Evolutionary conservation across 1,140 invertebrate genomes (phyloP).

Genomic region (Steinernema khuongi): DNA sequence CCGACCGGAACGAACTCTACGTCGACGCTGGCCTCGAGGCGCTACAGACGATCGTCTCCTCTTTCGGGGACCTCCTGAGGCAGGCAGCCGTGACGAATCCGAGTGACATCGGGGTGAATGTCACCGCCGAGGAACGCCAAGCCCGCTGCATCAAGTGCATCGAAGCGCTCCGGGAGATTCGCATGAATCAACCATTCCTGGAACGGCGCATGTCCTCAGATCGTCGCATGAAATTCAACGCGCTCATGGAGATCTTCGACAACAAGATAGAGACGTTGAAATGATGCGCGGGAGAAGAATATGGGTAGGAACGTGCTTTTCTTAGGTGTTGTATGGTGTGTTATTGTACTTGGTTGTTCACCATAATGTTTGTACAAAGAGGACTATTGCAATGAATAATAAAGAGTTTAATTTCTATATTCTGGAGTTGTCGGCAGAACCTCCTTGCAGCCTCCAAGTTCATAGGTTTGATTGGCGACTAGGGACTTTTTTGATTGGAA

Average conservation of each 20-base stretch:
- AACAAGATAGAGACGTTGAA: background rate
- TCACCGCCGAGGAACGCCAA: background rate
- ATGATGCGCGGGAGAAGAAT: too few species aligned
- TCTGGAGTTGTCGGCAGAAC: too few species aligned
- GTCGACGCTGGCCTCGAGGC: background rate
- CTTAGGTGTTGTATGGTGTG: background rate
- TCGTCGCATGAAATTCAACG: background rate
- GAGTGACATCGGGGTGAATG: background rate
- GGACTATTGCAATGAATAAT: too few species aligned
- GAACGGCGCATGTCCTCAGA: background rate
- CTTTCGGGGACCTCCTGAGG: background rate
- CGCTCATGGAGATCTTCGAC: background rate
- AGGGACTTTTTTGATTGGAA: too few species aligned
- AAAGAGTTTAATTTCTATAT: too few species aligned
- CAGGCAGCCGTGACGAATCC: background rate
- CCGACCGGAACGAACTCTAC: background rate
- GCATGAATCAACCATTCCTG: conserved; percentile 1
- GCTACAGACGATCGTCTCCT: conserved; percentile 10
- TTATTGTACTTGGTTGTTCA: background rate
- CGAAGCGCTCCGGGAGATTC: background rate
- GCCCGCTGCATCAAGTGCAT: background rate
- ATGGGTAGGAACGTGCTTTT: conserved; percentile 12
- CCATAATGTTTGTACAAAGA: too few species aligned
- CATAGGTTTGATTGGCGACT: too few species aligned
- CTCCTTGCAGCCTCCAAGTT: too few species aligned